A percentile compares a stretch with the other conserved stretches of the same genome.
Conservation (phyloP, 1,140 invertebrate genomes). For the Zaprionus ghesquierei region DNA sequence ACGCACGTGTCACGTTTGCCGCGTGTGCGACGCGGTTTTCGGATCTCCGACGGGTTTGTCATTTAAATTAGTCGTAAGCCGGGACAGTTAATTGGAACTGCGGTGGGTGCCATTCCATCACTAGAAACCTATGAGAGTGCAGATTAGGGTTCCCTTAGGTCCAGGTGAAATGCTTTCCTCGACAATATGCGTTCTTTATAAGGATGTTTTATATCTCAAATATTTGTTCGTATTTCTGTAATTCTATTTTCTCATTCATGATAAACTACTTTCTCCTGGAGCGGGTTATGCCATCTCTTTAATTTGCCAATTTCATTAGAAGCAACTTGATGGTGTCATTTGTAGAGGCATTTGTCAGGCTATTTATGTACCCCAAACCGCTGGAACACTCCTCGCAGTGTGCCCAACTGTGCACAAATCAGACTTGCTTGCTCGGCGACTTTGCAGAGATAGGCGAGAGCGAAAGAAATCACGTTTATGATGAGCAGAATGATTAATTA, state of each 20-base stretch:
- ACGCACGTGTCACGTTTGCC: slow-evolving; percentile 64
- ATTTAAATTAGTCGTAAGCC: slow-evolving; percentile 71
- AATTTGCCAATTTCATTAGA: slow-evolving; percentile 22
- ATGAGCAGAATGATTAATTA: slow-evolving; percentile 79
- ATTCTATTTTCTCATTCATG: neutral
- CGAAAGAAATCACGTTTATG: slow-evolving; percentile 77
- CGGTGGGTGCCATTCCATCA: slow-evolving; percentile 1
- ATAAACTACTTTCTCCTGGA: neutral
- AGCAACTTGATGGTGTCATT: slow-evolving; percentile 44
- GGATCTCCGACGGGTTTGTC: slow-evolving; percentile 32
- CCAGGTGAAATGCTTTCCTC: neutral
- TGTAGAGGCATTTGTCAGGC: slow-evolving; percentile 46
- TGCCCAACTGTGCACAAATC: slow-evolving; percentile 51
- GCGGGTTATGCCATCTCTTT: neutral
- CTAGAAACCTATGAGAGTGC: neutral
- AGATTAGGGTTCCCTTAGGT: neutral
- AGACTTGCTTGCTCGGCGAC: neutral
- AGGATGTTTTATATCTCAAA: neutral
- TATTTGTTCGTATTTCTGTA: neutral
- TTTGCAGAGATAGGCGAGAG: slow-evolving; percentile 33
- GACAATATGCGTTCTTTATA: too few species aligned
- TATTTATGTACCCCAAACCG: slow-evolving; percentile 16
- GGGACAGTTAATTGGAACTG: slow-evolving; percentile 55
- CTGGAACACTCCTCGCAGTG: neutral
- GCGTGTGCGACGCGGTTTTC: slow-evolving; percentile 51